A percentile compares a stretch with the other conserved stretches of the same genome.
Evolutionary conservation across 2,113 vertebrate genomes (phyloP).

Genomic region (Hypanus sabinus): DNA sequence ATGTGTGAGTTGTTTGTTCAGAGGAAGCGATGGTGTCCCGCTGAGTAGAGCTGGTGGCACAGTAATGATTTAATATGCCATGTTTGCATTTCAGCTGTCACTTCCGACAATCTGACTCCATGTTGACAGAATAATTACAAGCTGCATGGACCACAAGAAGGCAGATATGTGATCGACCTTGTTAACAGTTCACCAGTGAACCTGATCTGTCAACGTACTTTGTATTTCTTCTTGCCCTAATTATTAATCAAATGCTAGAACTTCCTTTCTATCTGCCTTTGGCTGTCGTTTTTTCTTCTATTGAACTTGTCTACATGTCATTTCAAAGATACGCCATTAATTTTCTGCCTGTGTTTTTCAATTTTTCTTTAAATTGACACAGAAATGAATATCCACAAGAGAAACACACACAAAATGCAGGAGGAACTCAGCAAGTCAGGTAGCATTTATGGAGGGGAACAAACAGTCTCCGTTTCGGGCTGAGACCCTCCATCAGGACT

Average conservation of each 20-base stretch:
- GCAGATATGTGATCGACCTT: constrained; percentile 9
- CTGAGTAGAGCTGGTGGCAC: not conserved
- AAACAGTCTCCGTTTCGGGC: too few species aligned
- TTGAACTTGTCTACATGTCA: not conserved
- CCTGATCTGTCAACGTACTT: constrained; percentile 18
- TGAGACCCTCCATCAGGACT: too few species aligned
- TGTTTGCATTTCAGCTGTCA: constrained; percentile 35
- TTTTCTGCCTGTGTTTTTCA: not conserved
- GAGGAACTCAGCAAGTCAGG: too few species aligned
- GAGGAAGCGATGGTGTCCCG: constrained; percentile 11
- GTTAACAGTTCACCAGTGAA: constrained; percentile 15
- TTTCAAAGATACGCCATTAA: constrained; percentile 3
- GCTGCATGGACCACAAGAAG: not conserved
- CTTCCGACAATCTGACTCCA: constrained; percentile 10
- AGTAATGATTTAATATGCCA: constrained; percentile 17
- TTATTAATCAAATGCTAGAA: constrained; percentile 12
- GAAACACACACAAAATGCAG: too few species aligned
- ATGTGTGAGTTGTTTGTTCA: not conserved
- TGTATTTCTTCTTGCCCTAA: constrained; percentile 1
- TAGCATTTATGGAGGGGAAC: too few species aligned
- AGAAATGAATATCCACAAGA: not conserved
- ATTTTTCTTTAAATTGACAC: not conserved
- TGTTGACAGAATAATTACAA: constrained; percentile 29
- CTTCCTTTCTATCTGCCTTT: not conserved
- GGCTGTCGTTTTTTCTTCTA: not conserved